Base-by-base conservation (phyloP, 2,113 vertebrate species). In the Lanius collurio region DNA sequence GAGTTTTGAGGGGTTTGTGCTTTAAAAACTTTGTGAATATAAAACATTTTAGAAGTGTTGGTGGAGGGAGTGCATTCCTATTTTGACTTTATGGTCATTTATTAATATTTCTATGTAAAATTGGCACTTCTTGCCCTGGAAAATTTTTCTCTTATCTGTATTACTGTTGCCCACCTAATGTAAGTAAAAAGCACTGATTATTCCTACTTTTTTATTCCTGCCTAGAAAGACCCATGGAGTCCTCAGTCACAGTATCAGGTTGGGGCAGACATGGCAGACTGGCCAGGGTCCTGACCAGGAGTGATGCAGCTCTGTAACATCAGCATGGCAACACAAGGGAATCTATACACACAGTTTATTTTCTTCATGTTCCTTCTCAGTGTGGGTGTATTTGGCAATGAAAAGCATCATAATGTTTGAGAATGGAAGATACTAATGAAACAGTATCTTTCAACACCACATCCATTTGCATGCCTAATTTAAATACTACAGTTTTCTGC, bases 381-480 rank as follows among this genome's bases (percentile, higher is more conserved):
- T 63, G 49, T n/a, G 62, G 22, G 37, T 44, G 7, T 42, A 44
- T 88, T 82, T 83, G 37, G 31, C 55, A 56, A 83, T 21, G 28
- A 63, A 93, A 94, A 91, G 30, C 49, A 64, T 82, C 11, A 4
- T 80, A 83, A 94, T 64, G 21, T 63, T 93, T 96, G 53, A 83
- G 92, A 64, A 91, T 83, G 60, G 89, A 94, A 95, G 95, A 96
- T 53, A 80, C 65, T 89, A 92, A 97, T 41, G 67, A 91, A 95
- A 79, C 52, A 59, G 81, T 76, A 88, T 95, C 94, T 97, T 97
- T 96, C 94, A 96, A 93, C 86, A 84, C 89, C 90, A 89, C 93
- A 93, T 83, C 79, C 44, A 94, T 97, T 95, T 96, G 31, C 80
- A 65, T 64, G 80, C 78, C 95, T 94, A 88, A 97, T 96, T 97